These are phyloP conservation scores for Limnephilus rhombicus DNA, from an alignment of 2,888 invertebrate species.

Conservation along the genomic window DNA sequence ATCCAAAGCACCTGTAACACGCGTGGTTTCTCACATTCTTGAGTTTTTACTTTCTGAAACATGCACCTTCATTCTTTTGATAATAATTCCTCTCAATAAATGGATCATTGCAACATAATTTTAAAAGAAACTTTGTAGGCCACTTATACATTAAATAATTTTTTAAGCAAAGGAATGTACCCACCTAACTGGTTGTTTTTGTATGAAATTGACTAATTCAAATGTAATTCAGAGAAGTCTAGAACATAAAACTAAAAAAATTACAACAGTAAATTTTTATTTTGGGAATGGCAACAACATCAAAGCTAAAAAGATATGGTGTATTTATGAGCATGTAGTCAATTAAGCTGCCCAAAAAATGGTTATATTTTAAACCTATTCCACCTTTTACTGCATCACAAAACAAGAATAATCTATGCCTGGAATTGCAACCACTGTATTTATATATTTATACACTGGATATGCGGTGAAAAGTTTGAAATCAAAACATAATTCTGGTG, in stretches of 20 bases:
- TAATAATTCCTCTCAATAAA: background rate
- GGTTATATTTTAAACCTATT: background rate
- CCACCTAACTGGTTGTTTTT: too few relatives aligned
- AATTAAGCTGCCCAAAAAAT: background rate
- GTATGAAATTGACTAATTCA: too few relatives aligned
- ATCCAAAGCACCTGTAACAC: background rate
- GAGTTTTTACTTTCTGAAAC: background rate
- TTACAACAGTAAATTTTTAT: too few relatives aligned
- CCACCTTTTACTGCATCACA: background rate
- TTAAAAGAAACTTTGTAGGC: background rate
- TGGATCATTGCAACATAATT: background rate
- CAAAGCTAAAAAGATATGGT: background rate
- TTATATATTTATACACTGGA: too few relatives aligned
- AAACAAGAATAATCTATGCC: background rate
- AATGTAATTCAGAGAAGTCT: too few relatives aligned
- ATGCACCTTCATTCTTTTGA: background rate
- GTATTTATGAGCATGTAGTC: too few relatives aligned
- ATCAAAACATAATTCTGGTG: background rate
- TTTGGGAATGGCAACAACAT: background rate
- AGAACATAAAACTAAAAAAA: background rate
- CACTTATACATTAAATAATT: too few relatives aligned
- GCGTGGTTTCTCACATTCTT: background rate
- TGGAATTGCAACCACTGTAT: background rate
- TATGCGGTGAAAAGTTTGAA: background rate
- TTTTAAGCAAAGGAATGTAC: too few relatives aligned